Evolutionary conservation across 2,797 vertebrate genomes (phyloP), one percentile per base, ranked within the genome.

Genomic region (Mormyrus hasselquistii): DNA sequence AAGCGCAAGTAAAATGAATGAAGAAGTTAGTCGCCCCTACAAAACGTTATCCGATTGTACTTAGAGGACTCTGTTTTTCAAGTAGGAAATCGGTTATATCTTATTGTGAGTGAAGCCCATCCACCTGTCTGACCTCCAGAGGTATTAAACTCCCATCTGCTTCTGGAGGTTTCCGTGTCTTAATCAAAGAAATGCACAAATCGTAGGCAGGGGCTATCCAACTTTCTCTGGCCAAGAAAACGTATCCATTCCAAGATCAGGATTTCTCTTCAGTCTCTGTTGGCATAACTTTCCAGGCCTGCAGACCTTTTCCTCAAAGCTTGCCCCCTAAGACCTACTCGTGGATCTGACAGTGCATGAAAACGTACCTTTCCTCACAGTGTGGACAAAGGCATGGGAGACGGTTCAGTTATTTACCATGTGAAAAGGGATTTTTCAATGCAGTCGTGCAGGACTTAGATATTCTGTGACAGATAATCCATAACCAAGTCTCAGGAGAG

Each of bases 341-440:
- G 3, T 52, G 47, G 14, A 86, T 53, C 25, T 89, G 47, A 47
- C 44, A 86, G 55, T 47, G 3, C 14, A 22, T 86, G 69, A 89
- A 62, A 52, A 65, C 52, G 69, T 52, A 49, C 62, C 10, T 16
- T 87, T 82, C 89, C 50, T 79, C 25, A 87, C 38, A 87, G 89
- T 57, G 87, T 87, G 52, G 53, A 79, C 3, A 0, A 7, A 62
- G 41, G 12, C 69, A 59, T 41, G 7, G 41, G 89, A 83, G 86
- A 87, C 53, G 16, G 69, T 50, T 88, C 49, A 90, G 69, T 90
- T 38, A 90, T 88, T 88, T 84, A 90, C 55, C 44, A 50, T 4
- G 57, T 65, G 7, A 65, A 53, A 52, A 88, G 83, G 88, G 82
- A 57, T 52, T 65, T 88, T 87, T 73, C 89, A 44, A 29, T 59